Conservation (phyloP, 2,113 vertebrate species). For the Tragulus kanchil region DNA sequence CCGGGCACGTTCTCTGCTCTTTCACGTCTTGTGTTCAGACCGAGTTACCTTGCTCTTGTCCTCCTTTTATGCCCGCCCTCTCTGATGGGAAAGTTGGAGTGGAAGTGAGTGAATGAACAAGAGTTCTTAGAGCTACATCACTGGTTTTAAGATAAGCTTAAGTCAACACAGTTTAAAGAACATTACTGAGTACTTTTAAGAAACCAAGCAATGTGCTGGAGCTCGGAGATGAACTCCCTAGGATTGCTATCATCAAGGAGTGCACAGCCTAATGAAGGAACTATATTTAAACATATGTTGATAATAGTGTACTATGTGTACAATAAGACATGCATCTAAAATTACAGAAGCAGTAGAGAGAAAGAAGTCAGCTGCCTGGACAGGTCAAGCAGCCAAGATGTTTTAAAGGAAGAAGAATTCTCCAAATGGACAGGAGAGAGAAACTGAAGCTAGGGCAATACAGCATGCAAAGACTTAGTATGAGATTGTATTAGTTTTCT, state of each 20-base stretch:
- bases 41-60: not conserved
- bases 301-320: not conserved
- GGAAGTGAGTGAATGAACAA: not conserved
- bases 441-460: not conserved
- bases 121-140: not conserved
- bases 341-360: not conserved
- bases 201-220: not conserved
- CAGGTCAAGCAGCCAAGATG: not conserved
- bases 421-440: not conserved
- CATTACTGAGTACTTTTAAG: not conserved
- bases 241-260: not conserved
- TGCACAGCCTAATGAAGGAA: not conserved
- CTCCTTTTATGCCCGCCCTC: not conserved
- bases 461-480: not conserved
- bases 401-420: slow-evolving; percentile 2
- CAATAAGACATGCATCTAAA: not conserved
- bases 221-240: not conserved
- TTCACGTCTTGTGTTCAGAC: not conserved
- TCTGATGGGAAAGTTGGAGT: not conserved
- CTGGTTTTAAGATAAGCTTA: slow-evolving; percentile 46
- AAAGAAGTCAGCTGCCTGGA: not conserved
- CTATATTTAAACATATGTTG: not conserved
- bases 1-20: not conserved
- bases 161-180: not conserved
- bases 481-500: not conserved